A percentile compares a stretch with the other conserved stretches of the same genome.
These are phyloP conservation scores for Mesoligia furuncula DNA, from an alignment of 2,888 invertebrate species.

Conservation along the genomic window DNA sequence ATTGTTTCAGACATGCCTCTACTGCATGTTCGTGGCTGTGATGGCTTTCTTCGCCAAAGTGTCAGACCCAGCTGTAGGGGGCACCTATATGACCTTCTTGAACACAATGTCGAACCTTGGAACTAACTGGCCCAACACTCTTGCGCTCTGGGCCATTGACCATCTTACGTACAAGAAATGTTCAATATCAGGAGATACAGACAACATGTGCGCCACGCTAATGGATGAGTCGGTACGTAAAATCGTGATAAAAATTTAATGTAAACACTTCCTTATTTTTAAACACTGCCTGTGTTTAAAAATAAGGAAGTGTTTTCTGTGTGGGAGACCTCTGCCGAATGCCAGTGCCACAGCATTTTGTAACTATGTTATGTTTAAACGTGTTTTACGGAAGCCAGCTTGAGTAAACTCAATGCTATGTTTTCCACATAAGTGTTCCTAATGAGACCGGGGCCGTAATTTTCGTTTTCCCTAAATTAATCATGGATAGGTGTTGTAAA, in stretches of 20 bases:
- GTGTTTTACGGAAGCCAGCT: background rate
- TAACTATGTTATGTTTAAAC: background rate
- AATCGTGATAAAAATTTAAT: background rate
- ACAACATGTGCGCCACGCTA: conserved; percentile 92
- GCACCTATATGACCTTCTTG: conserved; percentile 99
- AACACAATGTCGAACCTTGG: conserved; percentile 99
- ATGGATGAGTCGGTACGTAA: conserved; percentile 92
- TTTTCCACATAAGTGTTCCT: background rate
- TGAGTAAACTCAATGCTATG: background rate
- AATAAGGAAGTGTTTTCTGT: background rate
- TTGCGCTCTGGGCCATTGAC: conserved; percentile 97
- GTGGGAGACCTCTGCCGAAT: background rate
- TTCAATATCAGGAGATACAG: conserved; percentile 82
- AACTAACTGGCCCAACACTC: conserved; percentile 99
- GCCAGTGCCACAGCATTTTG: background rate
- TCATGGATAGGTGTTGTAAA: background rate
- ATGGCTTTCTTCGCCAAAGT: conserved; percentile 99
- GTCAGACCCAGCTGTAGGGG: conserved; percentile 98
- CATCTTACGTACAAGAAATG: conserved; percentile 95
- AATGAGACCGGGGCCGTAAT: background rate
- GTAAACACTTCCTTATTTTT: no score
- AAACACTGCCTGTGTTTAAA: no score
- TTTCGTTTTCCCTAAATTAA: background rate
- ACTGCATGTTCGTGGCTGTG: conserved; percentile 98
- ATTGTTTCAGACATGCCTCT: conserved; percentile 94